Base-by-base conservation (phyloP, 2,888 invertebrate genomes). In the Ochropleura leucogaster region DNA sequence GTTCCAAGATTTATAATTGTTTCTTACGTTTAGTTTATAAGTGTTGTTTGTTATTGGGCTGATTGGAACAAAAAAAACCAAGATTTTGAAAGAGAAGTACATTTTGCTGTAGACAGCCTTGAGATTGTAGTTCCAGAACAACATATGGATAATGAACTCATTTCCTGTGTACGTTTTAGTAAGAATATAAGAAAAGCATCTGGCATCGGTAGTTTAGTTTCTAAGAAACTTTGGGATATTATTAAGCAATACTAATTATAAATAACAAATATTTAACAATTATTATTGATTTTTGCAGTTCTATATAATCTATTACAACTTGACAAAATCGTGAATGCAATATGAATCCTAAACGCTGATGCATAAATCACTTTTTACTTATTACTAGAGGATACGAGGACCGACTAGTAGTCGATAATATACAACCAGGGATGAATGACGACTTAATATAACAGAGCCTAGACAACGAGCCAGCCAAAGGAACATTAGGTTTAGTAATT, bases 371-470 rank as follows among this genome's bases (percentile, higher is more conserved):
- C 30, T 68, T 64, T 30, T 62, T 47, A 47, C 30, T 10, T 12
- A 68, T 60, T 20, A 64, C n/a, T 65, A 60, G 53, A 82, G 16
- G 42, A 30, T 51, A 66, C n/a, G n/a, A 70, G 30, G 66, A n/a
- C 46, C 10, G 51, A 47, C 65, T 51, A 18, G 47, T 57, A 76
- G 57, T 30, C 51, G 51, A 70, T 82, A 70, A 77, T 70, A 66
- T 57, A 82, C 47, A 53, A 53, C 10, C 18, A 42, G 40, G 76
- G 68, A 68, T 76, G 64, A 67, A 16, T 67, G 53, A 64, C 53
- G 67, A 77, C 57, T 70, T 63, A 47, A 63, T 64, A 20, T 44
- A 66, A 66, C 51, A 66, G 51, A 67, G 47, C 18, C 10, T 12
- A 59, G 77, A 66, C 71, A 82, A 40, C 4, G 20, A 49, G 57